A percentile compares a stretch with the other conserved stretches of the same genome.
phyloP scores from a whole-genome alignment of 2,888 invertebrate genomes.

The Coleophora flavipennella region DNA sequence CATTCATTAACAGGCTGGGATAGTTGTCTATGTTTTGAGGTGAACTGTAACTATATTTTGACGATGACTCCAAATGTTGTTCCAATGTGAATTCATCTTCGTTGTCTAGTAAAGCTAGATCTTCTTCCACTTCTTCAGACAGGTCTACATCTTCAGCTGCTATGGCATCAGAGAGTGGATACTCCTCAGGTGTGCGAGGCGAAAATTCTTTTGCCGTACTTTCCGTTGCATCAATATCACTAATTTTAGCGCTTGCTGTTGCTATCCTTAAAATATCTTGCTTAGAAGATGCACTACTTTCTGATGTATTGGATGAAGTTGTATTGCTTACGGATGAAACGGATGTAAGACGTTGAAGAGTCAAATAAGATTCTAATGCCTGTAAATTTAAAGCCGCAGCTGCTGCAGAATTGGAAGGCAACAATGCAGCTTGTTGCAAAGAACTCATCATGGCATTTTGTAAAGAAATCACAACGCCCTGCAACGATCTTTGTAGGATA shows the following conservation, averaged over 20 bases:
- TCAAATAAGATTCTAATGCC: conserved; percentile 88
- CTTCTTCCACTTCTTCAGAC: conserved; percentile 82
- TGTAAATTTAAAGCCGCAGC: conserved; percentile 89
- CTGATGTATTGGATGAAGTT: conserved; percentile 40
- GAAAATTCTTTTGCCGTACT: conserved; percentile 49
- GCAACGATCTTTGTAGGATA: conserved; percentile 80
- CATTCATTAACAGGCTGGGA: conserved; percentile 79
- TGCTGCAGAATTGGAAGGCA: conserved; percentile 87
- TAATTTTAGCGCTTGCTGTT: conserved; percentile 68
- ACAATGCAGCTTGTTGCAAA: conserved; percentile 84
- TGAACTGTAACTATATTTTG: conserved; percentile 59
- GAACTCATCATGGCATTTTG: conserved; percentile 90
- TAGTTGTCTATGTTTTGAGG: conserved; percentile 77
- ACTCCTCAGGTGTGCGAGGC: conserved; percentile 64
- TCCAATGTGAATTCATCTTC: conserved; percentile 80
- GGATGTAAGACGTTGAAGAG: conserved; percentile 83
- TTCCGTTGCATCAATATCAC: conserved; percentile 53
- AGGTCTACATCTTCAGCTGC: conserved; percentile 77
- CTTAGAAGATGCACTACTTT: conserved; percentile 62
- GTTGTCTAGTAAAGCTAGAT: conserved; percentile 80
- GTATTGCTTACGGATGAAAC: conserved; percentile 71
- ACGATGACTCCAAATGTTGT: conserved; percentile 62
- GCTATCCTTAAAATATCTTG: conserved; percentile 79
- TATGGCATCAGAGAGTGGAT: conserved; percentile 63
- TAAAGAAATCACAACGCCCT: conserved; percentile 84